Conservation (phyloP, 2,797 vertebrate species). For the Cynopterus sphinx region DNA sequence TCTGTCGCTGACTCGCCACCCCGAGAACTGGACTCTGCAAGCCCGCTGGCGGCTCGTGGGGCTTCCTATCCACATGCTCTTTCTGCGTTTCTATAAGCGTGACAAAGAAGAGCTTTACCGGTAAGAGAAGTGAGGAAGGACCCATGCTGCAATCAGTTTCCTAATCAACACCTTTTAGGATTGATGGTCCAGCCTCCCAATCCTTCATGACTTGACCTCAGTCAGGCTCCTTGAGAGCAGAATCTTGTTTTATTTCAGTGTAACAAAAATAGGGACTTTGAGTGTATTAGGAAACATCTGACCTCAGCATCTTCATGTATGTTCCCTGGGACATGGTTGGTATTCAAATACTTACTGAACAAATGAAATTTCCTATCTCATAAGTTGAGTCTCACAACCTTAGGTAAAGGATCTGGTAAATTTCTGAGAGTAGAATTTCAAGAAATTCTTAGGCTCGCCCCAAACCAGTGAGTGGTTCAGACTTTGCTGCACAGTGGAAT, state of each 20-base stretch:
- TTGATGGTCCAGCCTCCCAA: neutral
- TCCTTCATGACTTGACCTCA: neutral
- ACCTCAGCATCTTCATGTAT: neutral
- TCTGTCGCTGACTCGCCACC: constrained; percentile 93
- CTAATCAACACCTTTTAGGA: neutral
- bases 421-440: neutral
- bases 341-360: neutral
- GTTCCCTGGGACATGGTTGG: neutral
- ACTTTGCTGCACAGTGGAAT: neutral
- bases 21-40: constrained; percentile 91
- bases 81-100: constrained; percentile 90
- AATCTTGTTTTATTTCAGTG: neutral
- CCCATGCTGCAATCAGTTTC: neutral
- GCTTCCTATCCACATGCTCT: constrained; percentile 88
- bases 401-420: neutral
- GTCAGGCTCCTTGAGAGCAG: neutral
- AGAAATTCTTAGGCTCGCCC: neutral
- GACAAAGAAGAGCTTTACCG: constrained; percentile 91
- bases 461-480: neutral
- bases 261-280: neutral
- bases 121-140: constrained; percentile 78
- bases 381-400: neutral
- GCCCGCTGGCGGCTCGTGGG: constrained; percentile 93
- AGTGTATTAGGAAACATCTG: neutral
- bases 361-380: neutral